Conservation (phyloP, 2,888 invertebrate species). For the Bimastos eiseni region DNA sequence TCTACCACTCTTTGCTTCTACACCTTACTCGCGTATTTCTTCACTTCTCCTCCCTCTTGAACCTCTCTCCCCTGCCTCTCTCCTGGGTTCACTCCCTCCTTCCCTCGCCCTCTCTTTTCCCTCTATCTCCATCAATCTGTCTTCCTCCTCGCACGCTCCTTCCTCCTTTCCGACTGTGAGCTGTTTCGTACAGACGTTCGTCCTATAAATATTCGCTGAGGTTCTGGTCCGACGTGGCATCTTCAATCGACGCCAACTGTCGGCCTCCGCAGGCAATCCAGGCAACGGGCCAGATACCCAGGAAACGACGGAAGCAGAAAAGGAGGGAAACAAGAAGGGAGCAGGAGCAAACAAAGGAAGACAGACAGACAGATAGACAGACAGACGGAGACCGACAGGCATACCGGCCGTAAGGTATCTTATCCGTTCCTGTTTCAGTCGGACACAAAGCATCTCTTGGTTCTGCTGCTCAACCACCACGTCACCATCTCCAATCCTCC, state of each 20-base stretch:
- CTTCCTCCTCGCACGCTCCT: neutral
- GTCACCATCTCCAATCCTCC: neutral
- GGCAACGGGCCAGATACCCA: neutral
- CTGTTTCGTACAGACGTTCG: neutral
- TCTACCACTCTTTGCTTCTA: no score
- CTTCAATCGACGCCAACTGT: neutral
- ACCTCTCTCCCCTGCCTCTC: no score
- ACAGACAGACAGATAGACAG: neutral
- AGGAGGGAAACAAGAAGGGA: neutral
- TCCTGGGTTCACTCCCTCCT: no score
- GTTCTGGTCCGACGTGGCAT: neutral
- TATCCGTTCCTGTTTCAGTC: neutral
- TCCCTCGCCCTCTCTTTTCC: neutral
- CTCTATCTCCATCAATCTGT: neutral
- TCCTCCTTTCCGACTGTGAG: neutral
- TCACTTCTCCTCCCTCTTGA: no score
- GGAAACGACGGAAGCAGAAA: neutral
- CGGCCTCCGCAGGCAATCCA: neutral
- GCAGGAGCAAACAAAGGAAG: neutral
- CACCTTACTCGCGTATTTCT: no score
- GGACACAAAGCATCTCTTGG: neutral
- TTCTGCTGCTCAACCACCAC: neutral
- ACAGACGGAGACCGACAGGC: neutral
- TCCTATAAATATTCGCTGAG: conserved; percentile 7
- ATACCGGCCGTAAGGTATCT: neutral